Conservation (phyloP, 2,797 vertebrate species). For the Characodon lateralis region DNA sequence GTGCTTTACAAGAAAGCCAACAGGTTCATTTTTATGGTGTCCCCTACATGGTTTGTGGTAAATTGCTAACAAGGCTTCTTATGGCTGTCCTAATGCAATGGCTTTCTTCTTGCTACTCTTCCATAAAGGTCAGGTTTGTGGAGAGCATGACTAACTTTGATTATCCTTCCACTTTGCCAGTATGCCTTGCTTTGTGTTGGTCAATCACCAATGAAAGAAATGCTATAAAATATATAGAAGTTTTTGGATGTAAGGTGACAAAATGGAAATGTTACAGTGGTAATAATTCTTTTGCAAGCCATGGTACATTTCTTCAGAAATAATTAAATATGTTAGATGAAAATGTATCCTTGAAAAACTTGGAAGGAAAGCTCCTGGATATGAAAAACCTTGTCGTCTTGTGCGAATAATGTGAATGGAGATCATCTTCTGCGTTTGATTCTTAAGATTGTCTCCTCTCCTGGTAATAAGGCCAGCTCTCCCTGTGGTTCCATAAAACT, state of each 20-base stretch:
- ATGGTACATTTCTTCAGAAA: not conserved
- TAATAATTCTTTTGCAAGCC: not conserved
- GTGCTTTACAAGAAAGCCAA: not conserved
- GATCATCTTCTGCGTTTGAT: conserved; percentile 64
- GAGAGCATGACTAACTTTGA: not conserved
- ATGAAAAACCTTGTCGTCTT: conserved; percentile 62
- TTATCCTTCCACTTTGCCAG: not conserved
- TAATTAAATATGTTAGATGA: conserved; percentile 16
- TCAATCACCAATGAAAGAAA: not conserved
- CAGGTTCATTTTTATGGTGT: not conserved
- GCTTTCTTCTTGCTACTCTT: not conserved
- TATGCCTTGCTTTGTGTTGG: not conserved
- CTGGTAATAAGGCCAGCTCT: conserved; percentile 69
- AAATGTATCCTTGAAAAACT: conserved; percentile 61
- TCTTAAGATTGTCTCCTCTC: conserved; percentile 63
- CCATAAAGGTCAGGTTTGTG: not conserved
- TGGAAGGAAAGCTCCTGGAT: conserved; percentile 57
- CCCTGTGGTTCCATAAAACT: conserved; percentile 69
- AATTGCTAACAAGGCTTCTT: not conserved
- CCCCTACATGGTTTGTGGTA: not conserved
- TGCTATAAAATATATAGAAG: not conserved
- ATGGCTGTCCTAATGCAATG: not conserved
- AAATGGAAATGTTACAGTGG: not conserved
- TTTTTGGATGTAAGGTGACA: not conserved
- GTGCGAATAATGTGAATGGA: conserved; percentile 60